These are phyloP conservation scores for Heliconius erato DNA, from an alignment of 2,888 invertebrate genomes.

Conservation along the genomic window DNA sequence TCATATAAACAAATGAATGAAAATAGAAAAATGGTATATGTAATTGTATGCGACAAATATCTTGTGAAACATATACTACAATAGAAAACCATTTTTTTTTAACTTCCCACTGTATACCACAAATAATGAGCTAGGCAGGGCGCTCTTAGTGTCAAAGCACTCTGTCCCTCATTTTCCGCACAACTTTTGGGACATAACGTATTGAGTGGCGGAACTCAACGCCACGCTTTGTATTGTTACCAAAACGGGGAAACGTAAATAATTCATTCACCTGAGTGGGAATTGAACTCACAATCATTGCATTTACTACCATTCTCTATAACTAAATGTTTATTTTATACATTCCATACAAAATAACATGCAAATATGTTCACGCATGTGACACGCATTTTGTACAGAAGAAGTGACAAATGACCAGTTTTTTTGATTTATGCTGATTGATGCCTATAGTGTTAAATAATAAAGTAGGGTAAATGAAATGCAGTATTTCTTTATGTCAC, in stretches of 20 bases:
- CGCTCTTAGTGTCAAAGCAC: no score
- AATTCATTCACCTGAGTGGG: background rate
- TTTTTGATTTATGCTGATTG: background rate
- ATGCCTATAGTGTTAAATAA: no score
- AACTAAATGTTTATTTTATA: background rate
- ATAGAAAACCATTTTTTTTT: no score
- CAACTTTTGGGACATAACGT: background rate
- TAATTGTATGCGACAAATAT: no score
- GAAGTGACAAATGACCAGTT: background rate
- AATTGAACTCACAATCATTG: background rate
- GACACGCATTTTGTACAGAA: background rate
- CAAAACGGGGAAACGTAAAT: no score
- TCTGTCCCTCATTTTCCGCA: background rate
- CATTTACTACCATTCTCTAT: background rate
- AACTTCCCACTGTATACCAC: background rate
- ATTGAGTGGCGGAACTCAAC: background rate
- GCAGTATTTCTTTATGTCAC: no score
- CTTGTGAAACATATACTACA: no score
- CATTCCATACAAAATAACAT: background rate
- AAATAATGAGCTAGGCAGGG: background rate
- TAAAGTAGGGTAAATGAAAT: no score
- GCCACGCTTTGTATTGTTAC: background rate
- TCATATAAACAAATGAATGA: no score
- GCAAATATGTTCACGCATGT: background rate
- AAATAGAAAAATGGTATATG: no score